Evolutionary conservation across 2,888 invertebrate genomes (phyloP).

Genomic region (Copidosoma aretas): DNA sequence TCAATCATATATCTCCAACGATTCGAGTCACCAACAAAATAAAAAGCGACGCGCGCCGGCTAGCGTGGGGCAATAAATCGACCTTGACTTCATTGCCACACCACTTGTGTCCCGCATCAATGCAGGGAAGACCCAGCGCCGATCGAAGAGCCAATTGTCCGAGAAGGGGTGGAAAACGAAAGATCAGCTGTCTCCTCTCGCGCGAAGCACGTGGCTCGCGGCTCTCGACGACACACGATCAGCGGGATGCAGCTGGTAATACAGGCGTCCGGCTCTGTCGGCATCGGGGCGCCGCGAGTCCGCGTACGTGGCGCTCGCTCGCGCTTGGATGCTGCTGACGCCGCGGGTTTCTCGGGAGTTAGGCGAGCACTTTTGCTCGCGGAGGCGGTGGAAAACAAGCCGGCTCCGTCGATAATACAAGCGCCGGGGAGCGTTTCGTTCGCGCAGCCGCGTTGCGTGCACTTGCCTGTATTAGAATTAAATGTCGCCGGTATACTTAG

Average conservation of each 20-base stretch:
- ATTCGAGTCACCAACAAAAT: neutral
- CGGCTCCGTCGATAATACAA: constrained; percentile 24
- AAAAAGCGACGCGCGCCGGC: neutral
- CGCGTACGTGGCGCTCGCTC: too few relatives aligned
- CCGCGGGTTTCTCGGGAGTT: constrained; percentile 2
- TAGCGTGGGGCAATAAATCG: neutral
- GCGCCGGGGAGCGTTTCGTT: neutral
- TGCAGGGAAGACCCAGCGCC: constrained; percentile 15
- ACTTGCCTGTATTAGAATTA: neutral
- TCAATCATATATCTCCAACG: constrained; percentile 10
- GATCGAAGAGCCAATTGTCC: constrained; percentile 22
- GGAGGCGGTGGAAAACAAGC: neutral
- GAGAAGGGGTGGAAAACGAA: constrained; percentile 8
- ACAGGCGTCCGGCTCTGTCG: constrained; percentile 16
- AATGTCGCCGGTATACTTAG: too few relatives aligned
- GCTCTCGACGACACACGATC: neutral
- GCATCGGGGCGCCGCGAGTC: neutral
- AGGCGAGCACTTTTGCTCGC: neutral
- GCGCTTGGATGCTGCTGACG: neutral
- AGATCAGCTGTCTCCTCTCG: constrained; percentile 2
- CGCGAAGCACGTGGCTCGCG: neutral
- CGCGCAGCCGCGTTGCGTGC: neutral
- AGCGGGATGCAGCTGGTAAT: constrained; percentile 10
- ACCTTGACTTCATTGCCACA: too few relatives aligned
- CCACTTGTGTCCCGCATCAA: neutral